These are phyloP conservation scores for Lucifuga dentata DNA, from an alignment of 2,113 vertebrate species.

Conservation along the genomic window DNA sequence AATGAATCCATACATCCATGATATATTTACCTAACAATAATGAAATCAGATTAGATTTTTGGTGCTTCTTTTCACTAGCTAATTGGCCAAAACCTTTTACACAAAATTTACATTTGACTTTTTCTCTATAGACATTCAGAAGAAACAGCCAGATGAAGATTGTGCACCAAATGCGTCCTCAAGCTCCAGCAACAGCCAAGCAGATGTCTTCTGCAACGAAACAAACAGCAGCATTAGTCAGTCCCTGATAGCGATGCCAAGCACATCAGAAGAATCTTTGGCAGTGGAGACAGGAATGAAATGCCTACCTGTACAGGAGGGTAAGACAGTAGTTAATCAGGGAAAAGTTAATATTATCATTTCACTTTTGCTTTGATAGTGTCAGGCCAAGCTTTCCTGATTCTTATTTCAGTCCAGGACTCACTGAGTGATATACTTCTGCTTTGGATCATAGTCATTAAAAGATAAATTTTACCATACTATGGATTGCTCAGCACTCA, in stretches of 20 bases:
- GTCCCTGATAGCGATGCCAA: conserved; percentile 88
- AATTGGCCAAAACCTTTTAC: background rate
- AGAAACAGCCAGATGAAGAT: conserved; percentile 95
- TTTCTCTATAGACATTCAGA: conserved; percentile 89
- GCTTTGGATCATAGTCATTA: no score
- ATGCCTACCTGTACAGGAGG: conserved; percentile 90
- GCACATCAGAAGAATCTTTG: conserved; percentile 88
- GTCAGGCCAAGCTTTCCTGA: background rate
- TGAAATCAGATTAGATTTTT: background rate
- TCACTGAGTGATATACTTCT: background rate
- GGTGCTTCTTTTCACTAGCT: background rate
- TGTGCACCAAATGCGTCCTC: conserved; percentile 91
- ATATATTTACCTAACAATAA: no score
- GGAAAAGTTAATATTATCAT: background rate
- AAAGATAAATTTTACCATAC: no score
- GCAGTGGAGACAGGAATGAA: conserved; percentile 88
- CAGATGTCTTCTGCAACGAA: conserved; percentile 94
- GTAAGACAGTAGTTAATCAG: conserved; percentile 80
- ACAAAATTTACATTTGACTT: background rate
- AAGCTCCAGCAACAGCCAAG: conserved; percentile 93
- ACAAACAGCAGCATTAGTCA: conserved; percentile 91
- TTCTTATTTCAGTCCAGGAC: conserved; percentile 1
- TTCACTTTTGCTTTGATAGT: background rate
- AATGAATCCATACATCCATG: no score
- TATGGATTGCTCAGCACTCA: background rate